Conservation (phyloP, 2,888 invertebrate genomes). For the Tipula helvola region DNA sequence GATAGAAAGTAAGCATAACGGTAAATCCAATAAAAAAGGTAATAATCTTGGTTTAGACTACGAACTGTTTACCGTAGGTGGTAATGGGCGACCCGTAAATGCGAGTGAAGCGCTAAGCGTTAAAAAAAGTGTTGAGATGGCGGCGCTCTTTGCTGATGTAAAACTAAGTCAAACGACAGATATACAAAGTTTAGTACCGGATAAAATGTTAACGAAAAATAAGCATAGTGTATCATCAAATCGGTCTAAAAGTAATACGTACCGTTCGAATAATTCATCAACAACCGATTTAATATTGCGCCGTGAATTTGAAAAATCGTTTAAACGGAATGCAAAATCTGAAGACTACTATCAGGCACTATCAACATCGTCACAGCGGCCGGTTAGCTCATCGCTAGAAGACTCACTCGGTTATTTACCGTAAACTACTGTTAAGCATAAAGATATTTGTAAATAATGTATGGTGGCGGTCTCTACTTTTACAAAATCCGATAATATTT, state of each 20-base stretch:
- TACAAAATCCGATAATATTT: background rate
- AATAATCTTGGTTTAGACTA: constrained; percentile 64
- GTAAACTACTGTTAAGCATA: constrained; percentile 23
- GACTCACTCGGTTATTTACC: constrained; percentile 38
- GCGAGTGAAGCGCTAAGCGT: constrained; percentile 64
- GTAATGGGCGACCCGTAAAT: constrained; percentile 38
- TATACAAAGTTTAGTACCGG: constrained; percentile 39
- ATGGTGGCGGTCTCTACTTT: background rate
- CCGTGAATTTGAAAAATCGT: constrained; percentile 1
- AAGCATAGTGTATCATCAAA: background rate
- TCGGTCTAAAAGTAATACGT: constrained; percentile 8
- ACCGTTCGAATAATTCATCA: background rate
- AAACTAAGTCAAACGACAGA: constrained; percentile 58
- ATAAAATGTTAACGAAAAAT: constrained; percentile 18
- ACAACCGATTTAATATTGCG: background rate
- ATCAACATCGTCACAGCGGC: constrained; percentile 19
- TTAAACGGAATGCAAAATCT: constrained; percentile 4
- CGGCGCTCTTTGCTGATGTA: constrained; percentile 70
- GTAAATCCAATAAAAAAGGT: constrained; percentile 17
- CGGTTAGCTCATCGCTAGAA: constrained; percentile 35
- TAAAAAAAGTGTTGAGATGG: constrained; percentile 81
- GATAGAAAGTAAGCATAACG: constrained; percentile 21
- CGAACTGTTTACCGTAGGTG: constrained; percentile 47
- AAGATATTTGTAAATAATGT: background rate
- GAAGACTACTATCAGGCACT: constrained; percentile 29